Evolutionary conservation across 1,140 invertebrate species (phyloP).

Genomic region (Ladona fulva): DNA sequence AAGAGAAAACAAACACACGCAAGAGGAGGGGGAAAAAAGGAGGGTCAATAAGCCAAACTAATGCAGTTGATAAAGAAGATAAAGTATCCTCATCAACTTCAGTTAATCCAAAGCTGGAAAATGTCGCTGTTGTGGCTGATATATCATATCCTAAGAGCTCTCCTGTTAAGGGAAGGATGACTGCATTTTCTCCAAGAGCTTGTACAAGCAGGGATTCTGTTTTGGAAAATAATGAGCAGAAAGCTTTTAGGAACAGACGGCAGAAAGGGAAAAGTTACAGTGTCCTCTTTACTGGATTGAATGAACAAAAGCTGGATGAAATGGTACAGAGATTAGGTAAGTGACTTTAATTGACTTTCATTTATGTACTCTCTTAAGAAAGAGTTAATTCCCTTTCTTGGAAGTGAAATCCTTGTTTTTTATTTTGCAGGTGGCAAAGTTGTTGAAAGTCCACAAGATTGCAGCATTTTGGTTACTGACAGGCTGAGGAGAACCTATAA

Average conservation of each 20-base stretch:
- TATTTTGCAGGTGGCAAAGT: conserved; percentile 32
- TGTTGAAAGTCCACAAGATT: conserved; percentile 32
- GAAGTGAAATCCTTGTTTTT: conserved; percentile 16
- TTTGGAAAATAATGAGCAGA: no score
- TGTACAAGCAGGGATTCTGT: no score
- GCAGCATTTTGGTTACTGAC: conserved; percentile 40
- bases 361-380: background rate
- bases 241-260: background rate
- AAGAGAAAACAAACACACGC: no score
- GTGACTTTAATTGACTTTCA: background rate
- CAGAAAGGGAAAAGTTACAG: background rate
- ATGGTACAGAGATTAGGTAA: background rate
- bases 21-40: no score
- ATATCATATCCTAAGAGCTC: no score
- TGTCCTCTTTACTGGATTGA: background rate
- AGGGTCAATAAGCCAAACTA: no score
- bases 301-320: background rate
- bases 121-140: no score
- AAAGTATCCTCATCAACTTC: no score
- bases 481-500: conserved; percentile 42
- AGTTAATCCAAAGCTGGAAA: no score
- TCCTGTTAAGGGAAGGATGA: no score
- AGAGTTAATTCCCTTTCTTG: background rate
- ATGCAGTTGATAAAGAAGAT: no score
- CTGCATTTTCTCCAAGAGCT: no score